These are phyloP conservation scores for Anadara kagoshimensis DNA, from an alignment of 1,140 invertebrate species.

Conservation along the genomic window DNA sequence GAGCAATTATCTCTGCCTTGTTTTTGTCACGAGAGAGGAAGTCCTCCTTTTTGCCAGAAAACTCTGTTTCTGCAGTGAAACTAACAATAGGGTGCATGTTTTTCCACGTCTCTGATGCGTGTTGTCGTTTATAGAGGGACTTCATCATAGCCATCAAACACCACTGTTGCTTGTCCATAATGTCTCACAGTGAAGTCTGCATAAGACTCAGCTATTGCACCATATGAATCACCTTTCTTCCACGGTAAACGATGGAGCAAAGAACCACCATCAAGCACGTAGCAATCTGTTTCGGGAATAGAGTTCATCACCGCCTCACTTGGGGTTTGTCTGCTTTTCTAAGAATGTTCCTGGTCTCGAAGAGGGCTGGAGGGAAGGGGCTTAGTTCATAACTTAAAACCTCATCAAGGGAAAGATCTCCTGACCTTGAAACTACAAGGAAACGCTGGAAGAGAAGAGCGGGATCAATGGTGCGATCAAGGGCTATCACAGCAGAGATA, in stretches of 20 bases:
- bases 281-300: background rate
- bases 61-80: too few species aligned
- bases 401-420: constrained; percentile 5
- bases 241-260: constrained; percentile 33
- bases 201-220: constrained; percentile 9
- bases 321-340: constrained; percentile 24
- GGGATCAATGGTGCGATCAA: background rate
- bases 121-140: constrained; percentile 12
- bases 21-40: too few species aligned
- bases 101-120: constrained; percentile 20
- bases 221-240: background rate
- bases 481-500: too few species aligned
- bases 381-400: constrained; percentile 38
- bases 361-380: constrained; percentile 31
- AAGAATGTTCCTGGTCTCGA: constrained; percentile 28
- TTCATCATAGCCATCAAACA: constrained; percentile 24
- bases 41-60: too few species aligned
- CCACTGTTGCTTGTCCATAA: constrained; percentile 12
- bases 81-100: too few species aligned
- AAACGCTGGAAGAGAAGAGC: background rate
- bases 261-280: constrained; percentile 47
- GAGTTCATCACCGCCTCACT: background rate
- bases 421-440: background rate
- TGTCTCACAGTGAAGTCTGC: background rate
- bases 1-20: too few species aligned